Percentiles rank a stretch among this genome's conserved stretches.
phyloP scores from a whole-genome alignment of 2,888 invertebrate species.

The Catocala sponsa region DNA sequence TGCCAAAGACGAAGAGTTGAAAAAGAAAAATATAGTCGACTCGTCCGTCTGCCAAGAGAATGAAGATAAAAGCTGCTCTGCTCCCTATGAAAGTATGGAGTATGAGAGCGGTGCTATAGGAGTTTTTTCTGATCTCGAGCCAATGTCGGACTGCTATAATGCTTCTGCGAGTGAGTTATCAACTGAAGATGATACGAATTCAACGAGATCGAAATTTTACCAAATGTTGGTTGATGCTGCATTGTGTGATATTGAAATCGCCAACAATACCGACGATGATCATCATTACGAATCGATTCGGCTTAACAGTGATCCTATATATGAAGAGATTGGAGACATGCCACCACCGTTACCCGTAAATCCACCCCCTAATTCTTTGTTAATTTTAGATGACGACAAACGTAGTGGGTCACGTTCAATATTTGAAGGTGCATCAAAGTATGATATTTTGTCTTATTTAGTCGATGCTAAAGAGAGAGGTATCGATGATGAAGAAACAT shows the following conservation, averaged over 20 bases:
- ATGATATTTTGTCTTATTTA: constrained; percentile 95
- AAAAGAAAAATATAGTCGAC: constrained; percentile 60
- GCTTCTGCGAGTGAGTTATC: constrained; percentile 90
- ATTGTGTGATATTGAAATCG: constrained; percentile 90
- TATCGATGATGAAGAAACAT: constrained; percentile 91
- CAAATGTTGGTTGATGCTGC: constrained; percentile 92
- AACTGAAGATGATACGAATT: constrained; percentile 90
- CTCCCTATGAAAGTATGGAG: constrained; percentile 93
- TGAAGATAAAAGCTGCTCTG: constrained; percentile 89
- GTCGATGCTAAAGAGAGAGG: constrained; percentile 95
- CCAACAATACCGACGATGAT: constrained; percentile 89
- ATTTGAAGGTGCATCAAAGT: constrained; percentile 95
- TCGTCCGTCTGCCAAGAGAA: constrained; percentile 67
- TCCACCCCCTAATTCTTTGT: constrained; percentile 92
- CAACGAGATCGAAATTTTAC: constrained; percentile 91
- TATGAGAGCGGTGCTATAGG: constrained; percentile 89
- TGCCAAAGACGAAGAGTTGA: constrained; percentile 57
- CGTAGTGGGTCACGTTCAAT: constrained; percentile 91
- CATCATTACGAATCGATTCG: constrained; percentile 93
- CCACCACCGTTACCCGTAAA: constrained; percentile 94
- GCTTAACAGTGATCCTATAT: constrained; percentile 91
- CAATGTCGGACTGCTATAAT: constrained; percentile 92
- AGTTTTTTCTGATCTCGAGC: constrained; percentile 85
- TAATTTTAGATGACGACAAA: constrained; percentile 91
- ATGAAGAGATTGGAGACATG: constrained; percentile 92